These are phyloP conservation scores for Branchipolynoe longqiensis DNA, from an alignment of 2,888 invertebrate genomes.

Conservation along the genomic window DNA sequence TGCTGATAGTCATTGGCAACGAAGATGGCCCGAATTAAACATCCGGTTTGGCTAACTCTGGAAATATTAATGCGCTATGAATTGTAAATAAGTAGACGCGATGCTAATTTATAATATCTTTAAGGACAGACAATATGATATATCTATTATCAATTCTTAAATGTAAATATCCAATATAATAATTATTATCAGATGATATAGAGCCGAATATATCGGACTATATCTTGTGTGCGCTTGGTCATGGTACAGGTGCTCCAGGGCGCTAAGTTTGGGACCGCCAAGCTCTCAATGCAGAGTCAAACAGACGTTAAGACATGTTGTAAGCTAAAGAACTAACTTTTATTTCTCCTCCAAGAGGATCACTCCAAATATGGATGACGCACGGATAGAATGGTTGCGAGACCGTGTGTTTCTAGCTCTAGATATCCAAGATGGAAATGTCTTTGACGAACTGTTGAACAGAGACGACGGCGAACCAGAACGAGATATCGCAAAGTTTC, in stretches of 20 bases:
- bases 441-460: slow-evolving; percentile 81
- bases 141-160: no score
- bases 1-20: not conserved
- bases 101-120: no score
- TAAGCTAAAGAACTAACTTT: slow-evolving; percentile 2
- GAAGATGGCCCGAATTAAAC: not conserved
- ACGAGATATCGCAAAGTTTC: slow-evolving; percentile 79
- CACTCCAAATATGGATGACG: slow-evolving; percentile 79
- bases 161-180: no score
- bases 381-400: slow-evolving; percentile 81
- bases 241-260: slow-evolving; percentile 3
- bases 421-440: slow-evolving; percentile 76
- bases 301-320: not conserved
- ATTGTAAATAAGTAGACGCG: no score
- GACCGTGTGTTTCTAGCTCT: slow-evolving; percentile 78
- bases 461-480: slow-evolving; percentile 80
- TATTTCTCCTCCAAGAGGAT: not conserved
- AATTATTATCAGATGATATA: no score
- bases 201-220: no score
- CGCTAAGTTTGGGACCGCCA: slow-evolving; percentile 10
- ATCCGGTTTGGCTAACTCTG: not conserved
- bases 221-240: not conserved
- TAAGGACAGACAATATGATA: no score
- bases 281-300: slow-evolving; percentile 13
- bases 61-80: slow-evolving; percentile 3